phyloP scores from a whole-genome alignment of 2,113 vertebrate species.

The Forbesichthys papilliferus region DNA sequence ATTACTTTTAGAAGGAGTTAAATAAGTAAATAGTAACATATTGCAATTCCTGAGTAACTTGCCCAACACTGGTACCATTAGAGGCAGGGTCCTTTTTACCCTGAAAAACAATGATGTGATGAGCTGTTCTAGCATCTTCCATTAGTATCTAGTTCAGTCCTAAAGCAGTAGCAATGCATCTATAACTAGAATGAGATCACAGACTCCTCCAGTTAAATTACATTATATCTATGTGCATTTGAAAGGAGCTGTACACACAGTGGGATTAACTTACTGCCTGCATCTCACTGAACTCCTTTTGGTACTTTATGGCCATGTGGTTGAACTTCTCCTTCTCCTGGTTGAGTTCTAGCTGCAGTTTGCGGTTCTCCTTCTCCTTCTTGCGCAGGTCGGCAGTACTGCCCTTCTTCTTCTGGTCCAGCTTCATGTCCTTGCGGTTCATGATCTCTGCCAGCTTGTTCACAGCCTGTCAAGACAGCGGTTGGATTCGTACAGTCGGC shows the following conservation, averaged over 20 bases:
- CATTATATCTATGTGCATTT: not conserved
- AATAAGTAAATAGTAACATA: too few relatives aligned
- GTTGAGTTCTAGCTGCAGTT: conserved; percentile 95
- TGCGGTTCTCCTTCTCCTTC: conserved; percentile 98
- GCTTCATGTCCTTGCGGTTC: conserved; percentile 99
- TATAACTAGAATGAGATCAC: too few relatives aligned
- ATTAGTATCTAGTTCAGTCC: not conserved
- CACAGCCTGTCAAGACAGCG: conserved; percentile 82
- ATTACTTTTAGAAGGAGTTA: too few relatives aligned
- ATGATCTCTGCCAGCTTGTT: conserved; percentile 99
- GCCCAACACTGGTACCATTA: too few relatives aligned
- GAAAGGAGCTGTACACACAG: not conserved
- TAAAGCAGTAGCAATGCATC: not conserved
- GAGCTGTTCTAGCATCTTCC: not conserved
- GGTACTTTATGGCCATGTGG: conserved; percentile 95
- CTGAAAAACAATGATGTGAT: not conserved
- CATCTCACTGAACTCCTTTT: conserved; percentile 94
- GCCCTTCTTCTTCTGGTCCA: conserved; percentile 92
- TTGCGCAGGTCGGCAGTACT: conserved; percentile 95
- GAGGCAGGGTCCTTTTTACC: too few relatives aligned
- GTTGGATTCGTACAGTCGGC: not conserved
- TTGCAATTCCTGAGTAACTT: too few relatives aligned
- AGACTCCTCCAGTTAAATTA: not conserved
- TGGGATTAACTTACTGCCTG: conserved; percentile 83
- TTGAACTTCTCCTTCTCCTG: conserved; percentile 99